Conservation (phyloP, 2,797 vertebrate genomes). For the Philypnodon macrostomus region DNA sequence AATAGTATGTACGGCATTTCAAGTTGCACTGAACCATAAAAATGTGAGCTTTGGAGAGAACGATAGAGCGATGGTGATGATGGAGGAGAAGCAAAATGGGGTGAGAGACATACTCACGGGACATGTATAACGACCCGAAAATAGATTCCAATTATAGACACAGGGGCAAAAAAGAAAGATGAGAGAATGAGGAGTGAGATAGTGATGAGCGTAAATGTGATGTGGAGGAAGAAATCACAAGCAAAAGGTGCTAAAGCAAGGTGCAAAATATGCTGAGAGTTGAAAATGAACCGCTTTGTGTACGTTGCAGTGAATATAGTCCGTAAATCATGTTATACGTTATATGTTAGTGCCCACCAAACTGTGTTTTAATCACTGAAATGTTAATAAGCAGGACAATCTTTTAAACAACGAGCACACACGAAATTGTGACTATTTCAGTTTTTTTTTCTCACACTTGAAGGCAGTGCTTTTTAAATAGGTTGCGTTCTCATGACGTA, state of each 20-base stretch:
- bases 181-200: conserved; percentile 58
- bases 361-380: conserved; percentile 11
- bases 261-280: conserved; percentile 62
- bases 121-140: conserved; percentile 80
- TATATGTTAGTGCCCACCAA: conserved; percentile 15
- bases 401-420: no score
- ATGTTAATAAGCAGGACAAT: conserved; percentile 32
- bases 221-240: conserved; percentile 68
- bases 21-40: conserved; percentile 7
- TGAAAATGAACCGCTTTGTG: conserved; percentile 63
- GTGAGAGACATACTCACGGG: conserved; percentile 81
- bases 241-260: conserved; percentile 69
- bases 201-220: conserved; percentile 65
- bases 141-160: conserved; percentile 86
- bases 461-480: no score
- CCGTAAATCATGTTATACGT: conserved; percentile 37
- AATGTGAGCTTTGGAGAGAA: conserved; percentile 28
- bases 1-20: no score
- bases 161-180: conserved; percentile 69
- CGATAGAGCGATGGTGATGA: conserved; percentile 56
- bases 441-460: no score
- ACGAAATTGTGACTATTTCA: no score
- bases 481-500: no score
- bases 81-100: conserved; percentile 65
- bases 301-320: conserved; percentile 47